Evolutionary conservation across 2,113 vertebrate species (phyloP).

Genomic region (Neotragus moschatus): DNA sequence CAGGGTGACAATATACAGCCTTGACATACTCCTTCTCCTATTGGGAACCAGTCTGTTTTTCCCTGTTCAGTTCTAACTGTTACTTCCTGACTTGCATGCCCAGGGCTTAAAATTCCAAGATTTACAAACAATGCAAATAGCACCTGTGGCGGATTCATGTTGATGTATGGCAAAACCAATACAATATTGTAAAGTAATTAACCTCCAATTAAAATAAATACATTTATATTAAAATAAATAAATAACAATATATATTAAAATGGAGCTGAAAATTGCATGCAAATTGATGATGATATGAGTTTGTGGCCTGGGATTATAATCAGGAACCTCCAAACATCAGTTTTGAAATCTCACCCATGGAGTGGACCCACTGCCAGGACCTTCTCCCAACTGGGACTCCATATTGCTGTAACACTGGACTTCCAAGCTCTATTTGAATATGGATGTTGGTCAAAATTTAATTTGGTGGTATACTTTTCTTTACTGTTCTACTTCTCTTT

Average conservation of each 20-base stretch:
- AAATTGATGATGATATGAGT: background rate
- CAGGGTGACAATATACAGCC: background rate
- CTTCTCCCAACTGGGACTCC: background rate
- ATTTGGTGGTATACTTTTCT: background rate
- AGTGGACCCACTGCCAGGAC: background rate
- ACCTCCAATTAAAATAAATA: no score
- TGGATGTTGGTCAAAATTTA: background rate
- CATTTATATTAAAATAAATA: no score
- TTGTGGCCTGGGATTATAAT: background rate
- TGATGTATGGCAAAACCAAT: no score
- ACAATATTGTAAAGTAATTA: no score
- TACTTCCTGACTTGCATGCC: background rate
- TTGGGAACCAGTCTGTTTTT: background rate
- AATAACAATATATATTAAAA: background rate
- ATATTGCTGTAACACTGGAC: background rate
- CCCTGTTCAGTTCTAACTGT: background rate
- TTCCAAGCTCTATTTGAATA: background rate
- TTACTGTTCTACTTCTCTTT: background rate
- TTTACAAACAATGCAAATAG: background rate
- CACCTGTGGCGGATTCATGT: background rate
- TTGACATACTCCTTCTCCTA: fast-evolving
- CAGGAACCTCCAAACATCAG: background rate
- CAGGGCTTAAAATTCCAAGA: background rate
- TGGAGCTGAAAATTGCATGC: background rate
- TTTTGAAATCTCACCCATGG: background rate